Conservation (phyloP, 2,888 invertebrate species). For the Morinoia aosen region DNA sequence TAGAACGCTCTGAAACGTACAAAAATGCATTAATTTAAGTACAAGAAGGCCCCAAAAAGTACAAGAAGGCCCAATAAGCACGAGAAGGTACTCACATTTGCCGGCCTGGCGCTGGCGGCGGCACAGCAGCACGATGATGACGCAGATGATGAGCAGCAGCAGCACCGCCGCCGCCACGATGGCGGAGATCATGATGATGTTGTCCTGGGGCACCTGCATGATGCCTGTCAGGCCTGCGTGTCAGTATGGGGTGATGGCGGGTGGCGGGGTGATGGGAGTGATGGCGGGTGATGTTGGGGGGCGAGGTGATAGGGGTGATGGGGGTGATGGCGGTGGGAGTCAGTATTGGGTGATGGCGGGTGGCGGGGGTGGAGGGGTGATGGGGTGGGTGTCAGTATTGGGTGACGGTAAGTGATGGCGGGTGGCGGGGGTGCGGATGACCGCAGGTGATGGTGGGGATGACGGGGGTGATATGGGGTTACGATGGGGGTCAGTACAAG, state of each 20-base stretch:
- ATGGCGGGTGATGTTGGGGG: background rate
- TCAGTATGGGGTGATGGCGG: background rate
- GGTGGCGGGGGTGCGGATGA: too few species aligned
- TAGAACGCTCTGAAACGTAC: too few species aligned
- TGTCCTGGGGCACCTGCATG: slow-evolving; percentile 80
- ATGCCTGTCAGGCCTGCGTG: slow-evolving; percentile 85
- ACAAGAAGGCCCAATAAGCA: too few species aligned
- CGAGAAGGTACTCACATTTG: slow-evolving; percentile 80
- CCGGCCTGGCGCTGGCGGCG: slow-evolving; percentile 84
- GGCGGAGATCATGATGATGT: slow-evolving; percentile 82
- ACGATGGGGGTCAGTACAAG: too few species aligned
- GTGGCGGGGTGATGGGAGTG: background rate
- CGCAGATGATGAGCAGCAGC: slow-evolving; percentile 84
- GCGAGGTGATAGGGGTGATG: background rate
- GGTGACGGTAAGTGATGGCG: too few species aligned
- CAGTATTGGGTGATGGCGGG: too few species aligned
- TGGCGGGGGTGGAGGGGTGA: background rate
- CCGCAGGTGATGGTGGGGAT: too few species aligned
- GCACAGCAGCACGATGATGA: slow-evolving; percentile 88
- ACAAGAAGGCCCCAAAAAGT: too few species aligned
- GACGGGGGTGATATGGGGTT: too few species aligned
- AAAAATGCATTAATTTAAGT: too few species aligned
- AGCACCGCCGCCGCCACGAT: slow-evolving; percentile 79
- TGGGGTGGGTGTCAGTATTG: background rate
- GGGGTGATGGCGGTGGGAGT: background rate